Base-by-base conservation (phyloP, 2,797 vertebrate species). In the Crypturellus tataupa region DNA sequence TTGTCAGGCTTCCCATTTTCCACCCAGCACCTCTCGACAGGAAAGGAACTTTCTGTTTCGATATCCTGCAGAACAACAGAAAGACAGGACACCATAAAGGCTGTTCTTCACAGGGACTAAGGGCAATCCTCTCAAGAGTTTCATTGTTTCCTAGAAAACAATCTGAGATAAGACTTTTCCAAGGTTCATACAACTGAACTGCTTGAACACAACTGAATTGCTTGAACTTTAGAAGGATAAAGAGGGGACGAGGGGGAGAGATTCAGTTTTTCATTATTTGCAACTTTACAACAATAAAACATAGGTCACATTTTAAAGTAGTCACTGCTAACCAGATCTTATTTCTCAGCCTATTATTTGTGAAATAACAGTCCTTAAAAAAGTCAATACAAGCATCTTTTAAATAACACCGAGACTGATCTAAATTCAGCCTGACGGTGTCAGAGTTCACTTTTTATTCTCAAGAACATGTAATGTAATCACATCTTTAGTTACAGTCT, bases 51-150 rank as follows among this genome's bases (percentile, higher is more conserved):
- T 80, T 73, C 51, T 80, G 10, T 53, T 78, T 83, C 31, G 68
- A 2, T 49, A 69, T 9, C 7, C 18, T 62, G 39, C 12, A 55
- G 24, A 65, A 72, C 3, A 69, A 75, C 3, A 9, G 5, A 87
- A 70, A 39, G 1, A 37, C 76, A 77, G 37, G 63, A 39, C 21
- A 46, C 27, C 3, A 59, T 46, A 44, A 0, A 0, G 0, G 1
- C 10, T 53, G 3, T 5, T 68, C 40, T 85, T 82, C 19, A 7
- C 5, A 8, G 6, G 80, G 9, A 25, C 11, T 72, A 79, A 68
- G 24, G 9, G 3, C 3, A 33, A 62, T 83, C 19, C 29, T 2
- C 23, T 62, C 9, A 84, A 84, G 11, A 33, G 4, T 67, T 56
- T n/a, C 31, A 19, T 56, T 56, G 55, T 20, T 56, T n/a, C 29